Evolutionary conservation across 2,888 invertebrate genomes (phyloP), one percentile per base, ranked within the genome.

Genomic region (Agrilus biguttatus): DNA sequence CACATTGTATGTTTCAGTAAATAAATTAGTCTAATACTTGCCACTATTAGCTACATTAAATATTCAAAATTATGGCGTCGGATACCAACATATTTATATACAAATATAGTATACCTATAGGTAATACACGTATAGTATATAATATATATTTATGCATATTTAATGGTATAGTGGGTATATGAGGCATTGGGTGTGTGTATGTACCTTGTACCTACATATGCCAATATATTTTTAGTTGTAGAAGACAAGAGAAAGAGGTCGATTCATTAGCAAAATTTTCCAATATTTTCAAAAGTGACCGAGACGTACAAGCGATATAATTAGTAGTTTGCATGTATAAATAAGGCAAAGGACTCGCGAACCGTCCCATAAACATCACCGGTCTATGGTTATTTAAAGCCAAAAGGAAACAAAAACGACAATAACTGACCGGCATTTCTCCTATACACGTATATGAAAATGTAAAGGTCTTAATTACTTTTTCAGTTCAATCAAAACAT

Each of bases 401-500:
- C 48, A 48, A 46, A 48, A 46, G 42, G 46, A 44, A 44, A 34
- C 40, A 28, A 28, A 28, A 28, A 28, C 10, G 28, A 28, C 37
- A 39, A 43, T 49, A 49, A 48, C 36, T 44, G 46, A 43, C 39
- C 47, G 28, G 42, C 34, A 44, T 43, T 47, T 39, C 40, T 43
- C 42, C 49, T 47, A 46, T 47, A 49, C 45, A 49, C 49, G 48
- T 28, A 28, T 28, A 28, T 28, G 28, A 28, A 28, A 28, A 28
- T 49, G 51, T 47, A 47, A 45, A 42, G 43, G 42, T 37, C 41
- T 49, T 51, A 51, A 51, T 51, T 51, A 51, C 48, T 49, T 49
- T 43, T 46, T 45, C 44, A 45, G 46, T 42, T 49, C 48, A 51
- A 51, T 51, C 51, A 51, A 51, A 51, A 51, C 51, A 51, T 51